phyloP scores from a whole-genome alignment of 2,797 vertebrate genomes.

The Diglossa cyanea region DNA sequence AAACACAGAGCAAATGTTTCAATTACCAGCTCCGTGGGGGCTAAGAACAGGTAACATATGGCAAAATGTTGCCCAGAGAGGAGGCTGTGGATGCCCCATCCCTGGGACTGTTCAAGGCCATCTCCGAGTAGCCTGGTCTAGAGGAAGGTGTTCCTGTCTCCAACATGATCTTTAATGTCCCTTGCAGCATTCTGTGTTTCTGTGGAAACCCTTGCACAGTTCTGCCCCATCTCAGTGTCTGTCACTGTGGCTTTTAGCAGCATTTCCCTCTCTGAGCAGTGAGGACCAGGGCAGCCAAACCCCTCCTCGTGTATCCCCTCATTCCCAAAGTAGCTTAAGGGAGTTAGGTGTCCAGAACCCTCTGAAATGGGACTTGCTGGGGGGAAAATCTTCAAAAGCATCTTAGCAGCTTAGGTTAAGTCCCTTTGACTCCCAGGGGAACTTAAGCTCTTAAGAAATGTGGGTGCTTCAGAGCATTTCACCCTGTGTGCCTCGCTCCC shows the following conservation, averaged over 20 bases:
- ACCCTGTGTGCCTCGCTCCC: background rate
- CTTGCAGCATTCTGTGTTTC: background rate
- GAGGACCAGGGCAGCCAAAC: background rate
- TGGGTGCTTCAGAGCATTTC: background rate
- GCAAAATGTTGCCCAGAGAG: background rate
- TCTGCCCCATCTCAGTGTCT: background rate
- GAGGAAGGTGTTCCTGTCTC: background rate
- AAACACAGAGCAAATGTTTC: background rate
- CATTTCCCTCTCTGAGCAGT: background rate
- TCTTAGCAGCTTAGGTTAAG: conserved; percentile 53
- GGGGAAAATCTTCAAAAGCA: conserved; percentile 60
- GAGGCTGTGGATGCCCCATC: background rate
- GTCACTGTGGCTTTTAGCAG: background rate
- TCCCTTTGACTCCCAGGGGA: conserved; percentile 34
- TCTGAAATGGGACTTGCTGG: conserved; percentile 18
- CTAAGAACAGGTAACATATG: background rate
- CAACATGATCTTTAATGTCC: fast-evolving
- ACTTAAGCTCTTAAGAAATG: conserved; percentile 52
- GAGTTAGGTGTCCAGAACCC: conserved; percentile 15
- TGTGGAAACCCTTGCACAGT: fast-evolving
- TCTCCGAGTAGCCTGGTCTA: background rate
- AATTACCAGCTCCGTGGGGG: background rate
- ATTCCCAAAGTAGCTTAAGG: conserved; percentile 22
- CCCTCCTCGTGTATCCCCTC: background rate
- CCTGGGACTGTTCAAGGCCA: background rate